Percentiles rank a stretch among this genome's conserved stretches.
These are phyloP conservation scores for Pseudomyrmex flavicornis DNA, from an alignment of 1,140 invertebrate species.

Conservation along the genomic window DNA sequence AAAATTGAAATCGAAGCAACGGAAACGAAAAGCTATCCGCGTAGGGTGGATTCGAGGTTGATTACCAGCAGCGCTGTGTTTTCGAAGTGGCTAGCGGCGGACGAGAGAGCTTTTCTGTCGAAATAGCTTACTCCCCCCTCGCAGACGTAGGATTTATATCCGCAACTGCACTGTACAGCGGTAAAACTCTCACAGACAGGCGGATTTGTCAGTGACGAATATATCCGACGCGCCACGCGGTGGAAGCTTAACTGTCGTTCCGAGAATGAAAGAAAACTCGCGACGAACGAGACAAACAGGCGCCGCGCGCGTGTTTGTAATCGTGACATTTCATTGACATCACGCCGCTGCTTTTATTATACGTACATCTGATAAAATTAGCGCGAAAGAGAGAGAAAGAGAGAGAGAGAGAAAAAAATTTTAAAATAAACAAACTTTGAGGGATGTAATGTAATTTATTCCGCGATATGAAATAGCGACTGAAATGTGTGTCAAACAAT, in stretches of 20 bases:
- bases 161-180: slow-evolving; percentile 46
- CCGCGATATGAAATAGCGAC: too few relatives aligned
- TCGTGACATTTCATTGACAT: slow-evolving; percentile 48
- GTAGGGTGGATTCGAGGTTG: slow-evolving; percentile 5
- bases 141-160: slow-evolving; percentile 69
- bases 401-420: too few relatives aligned
- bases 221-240: slow-evolving; percentile 64
- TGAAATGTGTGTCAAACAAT: too few relatives aligned
- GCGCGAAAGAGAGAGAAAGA: not conserved
- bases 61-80: slow-evolving; percentile 30
- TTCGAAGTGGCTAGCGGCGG: slow-evolving; percentile 52
- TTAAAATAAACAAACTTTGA: not conserved
- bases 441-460: too few relatives aligned
- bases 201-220: slow-evolving; percentile 75
- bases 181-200: slow-evolving; percentile 75
- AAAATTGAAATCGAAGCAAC: slow-evolving; percentile 47
- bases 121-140: slow-evolving; percentile 64
- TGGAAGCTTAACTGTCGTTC: too few relatives aligned
- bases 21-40: slow-evolving; percentile 55
- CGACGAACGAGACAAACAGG: slow-evolving; percentile 37
- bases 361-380: slow-evolving; percentile 16
- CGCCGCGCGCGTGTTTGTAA: not conserved
- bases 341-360: not conserved
- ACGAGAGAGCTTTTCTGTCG: slow-evolving; percentile 13
- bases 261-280: slow-evolving; percentile 42